These are phyloP conservation scores for Speoplatyrhinus poulsoni DNA, from an alignment of 2,113 vertebrate species.

Conservation along the genomic window DNA sequence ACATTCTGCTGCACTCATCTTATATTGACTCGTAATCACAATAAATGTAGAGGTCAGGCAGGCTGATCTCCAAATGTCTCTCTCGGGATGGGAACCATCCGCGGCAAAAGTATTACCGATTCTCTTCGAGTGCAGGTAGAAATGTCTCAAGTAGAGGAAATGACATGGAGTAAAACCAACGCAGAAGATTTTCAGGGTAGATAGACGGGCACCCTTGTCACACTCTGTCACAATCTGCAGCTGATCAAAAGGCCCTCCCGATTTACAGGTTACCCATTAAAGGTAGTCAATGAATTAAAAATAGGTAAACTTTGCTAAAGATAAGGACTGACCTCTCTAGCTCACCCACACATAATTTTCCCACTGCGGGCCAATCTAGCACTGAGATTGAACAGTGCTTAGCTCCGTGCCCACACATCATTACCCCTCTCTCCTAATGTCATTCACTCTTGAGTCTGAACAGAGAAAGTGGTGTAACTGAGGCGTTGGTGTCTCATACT, in stretches of 20 bases:
- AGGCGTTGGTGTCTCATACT: constrained; percentile 26
- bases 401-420: constrained; percentile 55
- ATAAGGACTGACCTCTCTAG: constrained; percentile 41
- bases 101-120: constrained; percentile 22
- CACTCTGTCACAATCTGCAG: not conserved
- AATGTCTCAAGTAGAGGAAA: constrained; percentile 18
- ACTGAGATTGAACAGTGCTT: constrained; percentile 46
- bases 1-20: constrained; percentile 60
- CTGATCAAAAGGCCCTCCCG: constrained; percentile 22
- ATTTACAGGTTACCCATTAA: constrained; percentile 27
- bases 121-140: not conserved
- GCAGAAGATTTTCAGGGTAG: constrained; percentile 19
- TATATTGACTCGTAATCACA: constrained; percentile 50
- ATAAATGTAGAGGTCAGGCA: constrained; percentile 41
- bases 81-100: constrained; percentile 25
- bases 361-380: constrained; percentile 40
- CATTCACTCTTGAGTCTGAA: constrained; percentile 48
- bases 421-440: constrained; percentile 57
- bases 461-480: constrained; percentile 49
- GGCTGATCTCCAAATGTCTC: constrained; percentile 38
- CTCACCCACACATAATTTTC: constrained; percentile 50
- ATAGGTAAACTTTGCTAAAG: constrained; percentile 38
- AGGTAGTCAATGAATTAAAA: constrained; percentile 51
- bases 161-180: constrained; percentile 23
- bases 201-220: constrained; percentile 32